Base-by-base conservation (phyloP, 2,888 invertebrate genomes). In the Trachelus iudaicus region DNA sequence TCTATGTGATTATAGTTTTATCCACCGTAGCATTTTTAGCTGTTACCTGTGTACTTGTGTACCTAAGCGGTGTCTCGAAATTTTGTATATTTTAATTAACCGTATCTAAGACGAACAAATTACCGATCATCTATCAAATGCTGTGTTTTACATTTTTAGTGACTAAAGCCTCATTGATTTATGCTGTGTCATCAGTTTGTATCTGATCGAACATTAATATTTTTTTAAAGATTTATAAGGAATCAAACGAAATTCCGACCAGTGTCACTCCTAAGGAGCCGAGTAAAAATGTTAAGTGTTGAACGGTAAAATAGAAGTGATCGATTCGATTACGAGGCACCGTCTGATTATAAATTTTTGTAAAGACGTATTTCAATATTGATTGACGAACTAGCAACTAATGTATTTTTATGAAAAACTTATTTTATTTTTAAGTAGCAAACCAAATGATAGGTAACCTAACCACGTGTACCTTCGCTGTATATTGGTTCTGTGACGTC, bases 21-120 rank as follows among this genome's bases (percentile, higher is more conserved):
- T 31, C 3, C 71, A 23, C 4, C 30, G 3, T 30, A n/a, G 4
- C 31, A 69, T 77, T 74, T 69, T 77, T 73, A 75, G 77, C 73
- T 80, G 78, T 84, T 81, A 83, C 83, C 82, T 84, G 79, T 81
- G 75, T 78, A 81, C 81, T 84, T 83, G 77, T 79, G 84, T 84
- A 81, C 83, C 81, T 79, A 81, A 79, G 56, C 80, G 78, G 79
- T 80, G 81, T 80, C 75, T 79, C 75, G 56, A 23, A 56, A 3
- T 9, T 56, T 23, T 56, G 23, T 56, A 56, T 56, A 56, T 56
- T 9, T 56, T 9, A 23, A 56, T 56, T 9, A 56, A 23, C 2
- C 2, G 2, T 56, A 56, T 56, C 1, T 56, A 1, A 56, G 23
- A 23, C 56, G 9, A 56, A 9, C 23, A 9, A 23, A 56, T 56